Base-by-base conservation (phyloP, 2,888 invertebrate species). In the Sarcophaga variegata region DNA sequence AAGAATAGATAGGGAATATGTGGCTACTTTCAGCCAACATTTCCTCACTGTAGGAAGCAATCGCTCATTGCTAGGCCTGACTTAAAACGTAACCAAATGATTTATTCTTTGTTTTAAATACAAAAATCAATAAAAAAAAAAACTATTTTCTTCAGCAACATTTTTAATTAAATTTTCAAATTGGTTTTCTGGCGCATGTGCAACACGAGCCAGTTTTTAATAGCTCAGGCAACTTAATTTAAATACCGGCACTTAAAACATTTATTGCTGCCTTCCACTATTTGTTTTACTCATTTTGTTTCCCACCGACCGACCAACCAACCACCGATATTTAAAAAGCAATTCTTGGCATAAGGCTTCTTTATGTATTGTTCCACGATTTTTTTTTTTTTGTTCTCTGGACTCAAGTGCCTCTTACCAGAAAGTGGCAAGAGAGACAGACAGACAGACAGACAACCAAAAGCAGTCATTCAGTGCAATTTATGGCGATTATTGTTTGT, bases 171-270 rank as follows among this genome's bases (percentile, higher is more conserved):
- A 37, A 37, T 37, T 37, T 37, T 37, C 37, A 77, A 86, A 86
- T 83, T 81, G 67, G 81, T 84, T 87, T 75, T 78, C 49, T 78
- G 81, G 86, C 81, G 86, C 86, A 83, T 84, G 83, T 60, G 81
- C 75, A 81, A 86, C 74, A 69, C 54, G 60, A 63, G 37, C 37
- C 37, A 37, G 8, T 37, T 6, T 37, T 69, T 17, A 64, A 78
- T 79, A 60, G 54, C 69, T 59, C 54, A 75, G 76, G 80, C 86
- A 86, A 79, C 83, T 87, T 54, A 83, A 87, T 87, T 84, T 79
- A 78, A 74, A 81, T 72, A 49, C 27, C 12, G 3, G 49, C 11
- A 14, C 49, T 11, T 49, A 14, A 11, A 14, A 27, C 20, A 60
- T 25, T 10, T 27, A 11, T 8, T 6, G 1, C 37, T 37, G 37